phyloP scores from a whole-genome alignment of 2,888 invertebrate genomes.

The Amblyjoppa proteus region DNA sequence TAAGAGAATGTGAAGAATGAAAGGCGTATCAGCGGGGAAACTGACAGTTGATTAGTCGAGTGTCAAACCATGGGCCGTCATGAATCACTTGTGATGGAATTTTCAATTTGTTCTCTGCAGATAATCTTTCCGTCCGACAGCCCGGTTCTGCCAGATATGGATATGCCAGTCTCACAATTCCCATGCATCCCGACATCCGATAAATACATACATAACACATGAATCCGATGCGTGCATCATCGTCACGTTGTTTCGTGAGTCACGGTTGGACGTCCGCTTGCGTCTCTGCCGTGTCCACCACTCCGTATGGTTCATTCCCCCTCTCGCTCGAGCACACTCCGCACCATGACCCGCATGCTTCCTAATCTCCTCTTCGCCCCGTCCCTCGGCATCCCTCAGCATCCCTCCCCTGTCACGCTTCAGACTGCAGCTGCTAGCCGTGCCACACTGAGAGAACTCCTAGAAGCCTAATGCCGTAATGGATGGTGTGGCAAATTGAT shows the following conservation, averaged over 20 bases:
- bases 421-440: slow-evolving; percentile 50
- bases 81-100: slow-evolving; percentile 5
- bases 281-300: slow-evolving; percentile 52
- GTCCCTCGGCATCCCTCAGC: slow-evolving; percentile 28
- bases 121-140: slow-evolving; percentile 3
- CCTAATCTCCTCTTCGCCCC: slow-evolving; percentile 59
- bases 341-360: slow-evolving; percentile 43
- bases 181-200: neutral
- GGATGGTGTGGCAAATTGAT: slow-evolving; percentile 80
- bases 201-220: slow-evolving; percentile 22
- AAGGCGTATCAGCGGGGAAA: neutral
- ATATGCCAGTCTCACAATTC: neutral
- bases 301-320: slow-evolving; percentile 54
- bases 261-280: slow-evolving; percentile 52
- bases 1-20: neutral
- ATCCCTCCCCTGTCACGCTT: slow-evolving; percentile 52
- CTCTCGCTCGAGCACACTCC: slow-evolving; percentile 21
- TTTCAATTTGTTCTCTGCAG: neutral
- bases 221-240: slow-evolving; percentile 38
- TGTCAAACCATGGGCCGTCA: neutral
- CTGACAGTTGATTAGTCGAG: neutral
- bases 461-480: slow-evolving; percentile 78
- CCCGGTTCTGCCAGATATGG: neutral
- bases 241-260: slow-evolving; percentile 35
- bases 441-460: slow-evolving; percentile 58